Evolutionary conservation across 2,888 invertebrate species (phyloP).

Genomic region (Sericinus montela): DNA sequence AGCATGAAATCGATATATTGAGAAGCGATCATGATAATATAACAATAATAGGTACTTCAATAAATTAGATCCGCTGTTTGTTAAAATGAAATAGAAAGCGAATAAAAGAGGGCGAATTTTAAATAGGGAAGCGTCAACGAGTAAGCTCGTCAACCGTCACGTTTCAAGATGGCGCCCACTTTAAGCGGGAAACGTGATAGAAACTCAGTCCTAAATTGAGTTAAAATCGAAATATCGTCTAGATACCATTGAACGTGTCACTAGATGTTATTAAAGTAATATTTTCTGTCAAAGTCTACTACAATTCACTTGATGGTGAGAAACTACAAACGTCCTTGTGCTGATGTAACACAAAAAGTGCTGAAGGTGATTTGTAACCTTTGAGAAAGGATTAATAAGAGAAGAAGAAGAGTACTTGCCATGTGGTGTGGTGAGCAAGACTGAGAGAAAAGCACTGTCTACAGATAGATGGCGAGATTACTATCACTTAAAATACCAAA

Average conservation of each 20-base stretch:
- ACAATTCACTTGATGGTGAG: no score
- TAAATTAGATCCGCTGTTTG: conserved; percentile 53
- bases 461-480: no score
- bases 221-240: conserved; percentile 18
- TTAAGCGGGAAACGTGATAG: conserved; percentile 62
- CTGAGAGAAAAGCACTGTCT: no score
- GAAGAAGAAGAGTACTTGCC: no score
- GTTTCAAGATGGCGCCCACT: conserved; percentile 68
- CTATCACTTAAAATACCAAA: no score
- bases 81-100: conserved; percentile 51
- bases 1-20: not conserved
- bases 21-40: conserved; percentile 36
- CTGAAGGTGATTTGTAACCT: no score
- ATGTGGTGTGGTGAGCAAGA: no score
- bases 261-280: no score
- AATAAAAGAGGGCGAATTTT: conserved; percentile 60
- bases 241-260: conserved; percentile 1
- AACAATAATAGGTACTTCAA: conserved; percentile 50
- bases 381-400: no score
- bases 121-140: conserved; percentile 61
- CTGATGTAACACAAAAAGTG: no score
- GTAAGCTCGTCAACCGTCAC: conserved; percentile 49
- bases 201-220: conserved; percentile 31
- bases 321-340: no score
- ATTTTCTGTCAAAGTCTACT: no score